Conservation (phyloP, 1,140 invertebrate genomes). For the Laodelphax striatellus region DNA sequence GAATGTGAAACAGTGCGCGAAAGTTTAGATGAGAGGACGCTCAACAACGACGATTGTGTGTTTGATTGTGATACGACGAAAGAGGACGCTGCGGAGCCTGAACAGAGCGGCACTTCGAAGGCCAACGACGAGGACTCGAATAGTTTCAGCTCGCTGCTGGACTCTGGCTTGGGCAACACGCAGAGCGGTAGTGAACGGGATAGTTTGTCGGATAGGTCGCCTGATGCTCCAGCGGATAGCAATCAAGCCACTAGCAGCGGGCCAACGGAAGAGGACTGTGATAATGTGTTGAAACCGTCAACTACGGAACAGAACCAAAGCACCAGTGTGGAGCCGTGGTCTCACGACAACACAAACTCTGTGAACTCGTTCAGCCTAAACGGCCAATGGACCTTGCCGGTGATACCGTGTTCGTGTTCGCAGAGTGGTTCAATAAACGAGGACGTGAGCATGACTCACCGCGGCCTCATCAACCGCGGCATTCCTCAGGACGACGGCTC, state of each 20-base stretch:
- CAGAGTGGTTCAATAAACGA: neutral
- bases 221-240: neutral
- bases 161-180: neutral
- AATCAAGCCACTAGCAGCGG: too few relatives aligned
- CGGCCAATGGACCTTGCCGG: slow-evolving; percentile 12
- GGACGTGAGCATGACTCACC: slow-evolving; percentile 11
- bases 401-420: slow-evolving; percentile 15
- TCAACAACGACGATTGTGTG: neutral
- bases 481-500: slow-evolving; percentile 1
- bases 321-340: too few relatives aligned
- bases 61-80: neutral
- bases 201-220: slow-evolving; percentile 16
- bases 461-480: slow-evolving; percentile 9
- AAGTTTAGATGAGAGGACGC: neutral
- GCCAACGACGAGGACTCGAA: neutral
- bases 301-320: too few relatives aligned
- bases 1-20: slow-evolving; percentile 21
- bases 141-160: neutral
- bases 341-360: too few relatives aligned
- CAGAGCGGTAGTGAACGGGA: slow-evolving; percentile 9
- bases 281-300: too few relatives aligned
- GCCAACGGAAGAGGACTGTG: too few relatives aligned
- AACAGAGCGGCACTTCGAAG: neutral
- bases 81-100: neutral
- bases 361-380: neutral